A percentile compares a stretch with the other conserved stretches of the same genome.
phyloP scores from a whole-genome alignment of 2,888 invertebrate genomes.

The Pyrrhia umbra region DNA sequence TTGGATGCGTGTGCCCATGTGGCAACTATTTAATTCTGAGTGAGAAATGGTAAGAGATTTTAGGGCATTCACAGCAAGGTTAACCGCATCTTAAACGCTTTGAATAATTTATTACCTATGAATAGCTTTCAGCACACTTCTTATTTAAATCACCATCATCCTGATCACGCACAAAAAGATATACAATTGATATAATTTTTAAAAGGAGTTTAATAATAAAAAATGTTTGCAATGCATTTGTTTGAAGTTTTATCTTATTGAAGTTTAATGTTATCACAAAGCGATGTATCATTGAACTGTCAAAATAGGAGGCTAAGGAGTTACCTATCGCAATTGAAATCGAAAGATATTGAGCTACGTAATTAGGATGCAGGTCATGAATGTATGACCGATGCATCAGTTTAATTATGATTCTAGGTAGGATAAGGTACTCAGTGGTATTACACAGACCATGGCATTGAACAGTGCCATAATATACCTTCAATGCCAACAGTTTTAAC shows the following conservation, averaged over 20 bases:
- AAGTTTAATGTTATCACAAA: too few species aligned
- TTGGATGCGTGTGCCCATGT: neutral
- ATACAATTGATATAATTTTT: too few species aligned
- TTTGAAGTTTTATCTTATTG: too few species aligned
- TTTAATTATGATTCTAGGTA: neutral
- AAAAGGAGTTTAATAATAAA: too few species aligned
- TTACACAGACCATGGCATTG: constrained; percentile 5
- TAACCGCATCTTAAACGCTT: constrained; percentile 7
- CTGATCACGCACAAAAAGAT: too few species aligned
- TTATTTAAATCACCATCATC: too few species aligned
- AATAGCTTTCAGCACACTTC: neutral
- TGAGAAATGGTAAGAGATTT: neutral
- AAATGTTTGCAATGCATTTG: too few species aligned
- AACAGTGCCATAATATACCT: constrained; percentile 3
- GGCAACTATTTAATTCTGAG: neutral
- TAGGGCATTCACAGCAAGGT: neutral
- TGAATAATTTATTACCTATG: neutral
- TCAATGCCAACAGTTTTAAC: constrained; percentile 22
- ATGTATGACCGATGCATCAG: neutral
- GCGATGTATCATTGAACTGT: too few species aligned
- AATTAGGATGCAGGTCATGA: neutral
- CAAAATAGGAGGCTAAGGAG: too few species aligned
- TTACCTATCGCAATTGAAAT: too few species aligned
- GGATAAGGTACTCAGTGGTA: neutral
- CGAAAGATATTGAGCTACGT: too few species aligned